phyloP scores from a whole-genome alignment of 2,113 vertebrate genomes.

The Megaceryle torquata region DNA sequence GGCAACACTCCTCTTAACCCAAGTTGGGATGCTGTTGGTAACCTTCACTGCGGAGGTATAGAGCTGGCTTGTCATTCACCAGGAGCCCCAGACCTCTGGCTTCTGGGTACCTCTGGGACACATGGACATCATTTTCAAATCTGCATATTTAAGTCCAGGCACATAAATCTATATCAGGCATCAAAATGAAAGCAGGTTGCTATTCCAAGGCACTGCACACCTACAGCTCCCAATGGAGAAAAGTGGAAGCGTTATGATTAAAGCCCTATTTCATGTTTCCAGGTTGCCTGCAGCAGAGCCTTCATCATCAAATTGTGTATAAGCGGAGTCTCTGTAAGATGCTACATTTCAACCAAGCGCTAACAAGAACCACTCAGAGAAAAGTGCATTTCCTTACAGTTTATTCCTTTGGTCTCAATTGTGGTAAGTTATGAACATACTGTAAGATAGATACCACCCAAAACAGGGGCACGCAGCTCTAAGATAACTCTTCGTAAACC shows the following conservation, averaged over 20 bases:
- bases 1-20: background rate
- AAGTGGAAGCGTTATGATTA: conserved; percentile 42
- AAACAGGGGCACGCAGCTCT: background rate
- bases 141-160: background rate
- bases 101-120: background rate
- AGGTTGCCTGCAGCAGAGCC: conserved; percentile 54
- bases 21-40: background rate
- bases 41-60: background rate
- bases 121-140: background rate
- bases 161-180: background rate
- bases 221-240: conserved; percentile 44
- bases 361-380: conserved; percentile 54
- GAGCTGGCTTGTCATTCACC: background rate
- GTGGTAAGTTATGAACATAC: background rate
- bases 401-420: conserved; percentile 28
- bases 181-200: conserved; percentile 31
- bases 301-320: conserved; percentile 62
- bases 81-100: background rate
- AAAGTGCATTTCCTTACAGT: conserved; percentile 39
- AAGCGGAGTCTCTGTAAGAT: conserved; percentile 24
- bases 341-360: conserved; percentile 42
- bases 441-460: background rate
- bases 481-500: background rate
- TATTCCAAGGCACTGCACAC: conserved; percentile 10
- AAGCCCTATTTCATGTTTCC: conserved; percentile 56